These are phyloP conservation scores for Acronicta aceris DNA, from an alignment of 2,888 invertebrate genomes.

Conservation along the genomic window DNA sequence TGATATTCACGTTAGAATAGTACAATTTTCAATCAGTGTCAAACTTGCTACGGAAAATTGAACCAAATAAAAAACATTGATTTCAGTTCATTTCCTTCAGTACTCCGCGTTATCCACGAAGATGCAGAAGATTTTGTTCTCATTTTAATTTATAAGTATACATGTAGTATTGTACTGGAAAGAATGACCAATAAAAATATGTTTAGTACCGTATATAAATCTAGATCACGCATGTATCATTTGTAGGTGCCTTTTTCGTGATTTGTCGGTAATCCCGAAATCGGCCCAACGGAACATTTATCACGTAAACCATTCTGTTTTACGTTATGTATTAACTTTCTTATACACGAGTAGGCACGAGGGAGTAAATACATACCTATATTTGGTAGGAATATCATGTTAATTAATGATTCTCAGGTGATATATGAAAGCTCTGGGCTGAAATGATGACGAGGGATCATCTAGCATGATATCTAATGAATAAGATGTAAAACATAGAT, in stretches of 20 bases:
- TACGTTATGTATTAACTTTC: constrained; percentile 31
- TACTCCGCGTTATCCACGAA: too few species aligned
- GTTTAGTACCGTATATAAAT: too few species aligned
- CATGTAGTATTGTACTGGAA: too few species aligned
- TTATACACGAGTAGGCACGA: constrained; percentile 21
- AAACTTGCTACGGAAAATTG: too few species aligned
- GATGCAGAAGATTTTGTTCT: too few species aligned
- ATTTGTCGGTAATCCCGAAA: constrained; percentile 43
- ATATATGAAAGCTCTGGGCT: constrained; percentile 2
- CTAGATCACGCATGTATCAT: background rate
- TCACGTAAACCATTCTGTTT: constrained; percentile 48
- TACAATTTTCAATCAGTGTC: too few species aligned
- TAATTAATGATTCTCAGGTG: constrained; percentile 14
- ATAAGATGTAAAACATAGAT: too few species aligned
- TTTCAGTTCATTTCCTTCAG: too few species aligned
- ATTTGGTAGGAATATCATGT: background rate
- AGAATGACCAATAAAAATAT: too few species aligned
- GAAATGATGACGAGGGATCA: background rate
- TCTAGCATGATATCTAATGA: too few species aligned
- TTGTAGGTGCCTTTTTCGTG: constrained; percentile 10
- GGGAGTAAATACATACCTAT: constrained; percentile 5
- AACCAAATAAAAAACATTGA: too few species aligned
- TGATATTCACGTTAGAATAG: background rate
- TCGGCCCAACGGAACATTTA: constrained; percentile 38
- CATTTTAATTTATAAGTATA: too few species aligned